Evolutionary conservation across 92 coral and sea anemone species (phyloP).

Genomic region (Palythoa heliodiscus): DNA sequence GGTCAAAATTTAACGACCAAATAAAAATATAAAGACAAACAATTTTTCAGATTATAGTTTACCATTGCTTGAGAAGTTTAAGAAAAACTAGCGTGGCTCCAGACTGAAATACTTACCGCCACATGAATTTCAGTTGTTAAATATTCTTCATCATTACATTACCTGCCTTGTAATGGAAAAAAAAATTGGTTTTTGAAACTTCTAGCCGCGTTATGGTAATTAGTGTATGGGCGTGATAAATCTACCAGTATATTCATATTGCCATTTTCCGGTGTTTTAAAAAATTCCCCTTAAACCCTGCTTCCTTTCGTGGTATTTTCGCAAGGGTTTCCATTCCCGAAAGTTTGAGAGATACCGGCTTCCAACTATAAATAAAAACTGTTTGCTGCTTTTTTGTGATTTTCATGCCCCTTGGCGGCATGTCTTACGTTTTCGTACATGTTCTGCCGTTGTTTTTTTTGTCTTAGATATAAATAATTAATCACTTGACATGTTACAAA

Average conservation of each 20-base stretch:
- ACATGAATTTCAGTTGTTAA: neutral
- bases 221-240: neutral
- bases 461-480: conserved; percentile 33
- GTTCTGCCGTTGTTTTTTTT: conserved; percentile 7
- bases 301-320: conserved; percentile 15
- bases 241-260: neutral
- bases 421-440: conserved; percentile 26
- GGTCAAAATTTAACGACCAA: no score
- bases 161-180: conserved; percentile 7
- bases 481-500: neutral
- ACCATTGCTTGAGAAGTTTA: neutral
- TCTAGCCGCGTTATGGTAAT: neutral
- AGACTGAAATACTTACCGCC: neutral
- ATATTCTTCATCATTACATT: neutral
- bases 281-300: neutral
- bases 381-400: neutral
- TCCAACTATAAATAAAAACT: neutral
- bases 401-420: conserved; percentile 34
- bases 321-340: neutral
- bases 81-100: neutral
- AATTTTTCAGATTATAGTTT: neutral
- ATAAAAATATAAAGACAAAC: no score
- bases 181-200: neutral
- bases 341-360: neutral
- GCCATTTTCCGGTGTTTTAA: conserved; percentile 18